Evolutionary conservation across 2,888 invertebrate genomes (phyloP), one percentile per base, ranked within the genome.

Genomic region (Trypoxylon attenuatum): DNA sequence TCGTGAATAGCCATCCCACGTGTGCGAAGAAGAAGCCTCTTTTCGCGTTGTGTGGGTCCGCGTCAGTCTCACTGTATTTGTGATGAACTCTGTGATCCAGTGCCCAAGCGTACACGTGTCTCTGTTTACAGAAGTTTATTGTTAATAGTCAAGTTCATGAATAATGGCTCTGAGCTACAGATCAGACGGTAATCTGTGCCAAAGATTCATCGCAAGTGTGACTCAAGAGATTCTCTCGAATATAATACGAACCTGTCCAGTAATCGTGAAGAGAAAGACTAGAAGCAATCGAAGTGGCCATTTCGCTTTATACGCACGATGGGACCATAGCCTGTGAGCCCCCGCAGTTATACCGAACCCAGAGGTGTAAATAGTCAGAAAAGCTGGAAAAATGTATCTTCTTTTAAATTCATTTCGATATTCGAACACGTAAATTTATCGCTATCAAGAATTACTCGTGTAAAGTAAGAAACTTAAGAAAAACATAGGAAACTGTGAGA

Each of bases 21-120:
- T 97, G 97, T 0, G 97, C 92, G 85, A 97, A 97, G 89, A 94
- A 94, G 87, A 96, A 95, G 8, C 97, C 97, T 38, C 96, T 89
- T 47, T 92, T 91, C 1, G 94, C 93, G 87, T 96, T 94, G 83
- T 94, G 94, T 0, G 94, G 94, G 85, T 96, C 96, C 0, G 95
- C 93, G 62, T 94, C 93, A 0, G 95, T 94, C 87, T 96, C 96
- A 25, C 94, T 91, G 87, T 94, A 96, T 83, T 96, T 96, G 87
- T 96, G 96, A 84, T 96, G 96, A 45, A 96, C 94, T 71, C 96
- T 89, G 84, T 96, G 96, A 82, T 96, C 96, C 71, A 95, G 85
- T 0, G 94, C 94, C 96, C 96, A 96, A 2, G 92, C 93, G 85
- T 94, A 94, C 1, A 95, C 94, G 83, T 94, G 93, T 33, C 93